Evolutionary conservation across 2,888 invertebrate species (phyloP).

Genomic region (Laothoe populi): DNA sequence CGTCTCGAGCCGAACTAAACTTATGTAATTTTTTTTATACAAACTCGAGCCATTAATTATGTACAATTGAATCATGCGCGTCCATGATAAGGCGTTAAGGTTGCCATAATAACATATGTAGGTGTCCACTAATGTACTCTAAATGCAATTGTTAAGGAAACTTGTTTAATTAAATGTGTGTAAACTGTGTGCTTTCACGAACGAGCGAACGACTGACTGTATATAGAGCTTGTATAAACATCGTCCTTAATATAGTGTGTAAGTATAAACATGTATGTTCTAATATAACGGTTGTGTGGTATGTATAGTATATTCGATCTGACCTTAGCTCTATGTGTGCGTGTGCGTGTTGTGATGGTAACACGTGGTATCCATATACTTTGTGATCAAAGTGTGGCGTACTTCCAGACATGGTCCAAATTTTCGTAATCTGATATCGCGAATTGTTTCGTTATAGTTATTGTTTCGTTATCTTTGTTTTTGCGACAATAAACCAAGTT

Average conservation of each 20-base stretch:
- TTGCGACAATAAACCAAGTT: background rate
- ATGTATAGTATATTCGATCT: slow-evolving; percentile 57
- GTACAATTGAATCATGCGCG: slow-evolving; percentile 64
- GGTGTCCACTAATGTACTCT: slow-evolving; percentile 43
- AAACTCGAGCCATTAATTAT: slow-evolving; percentile 57
- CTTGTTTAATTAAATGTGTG: slow-evolving; percentile 39
- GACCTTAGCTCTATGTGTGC: slow-evolving; percentile 47
- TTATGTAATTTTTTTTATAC: slow-evolving; percentile 33
- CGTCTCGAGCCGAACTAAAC: background rate
- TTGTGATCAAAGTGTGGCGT: slow-evolving; percentile 60
- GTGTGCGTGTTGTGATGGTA: slow-evolving; percentile 28
- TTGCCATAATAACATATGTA: slow-evolving; percentile 68
- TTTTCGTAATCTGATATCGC: slow-evolving; percentile 9
- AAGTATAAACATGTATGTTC: slow-evolving; percentile 36
- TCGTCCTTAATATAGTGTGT: slow-evolving; percentile 47
- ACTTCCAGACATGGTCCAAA: slow-evolving; percentile 38
- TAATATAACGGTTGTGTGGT: slow-evolving; percentile 65
- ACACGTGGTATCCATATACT: slow-evolving; percentile 56
- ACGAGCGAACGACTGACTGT: slow-evolving; percentile 65
- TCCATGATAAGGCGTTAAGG: slow-evolving; percentile 54
- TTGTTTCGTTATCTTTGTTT: slow-evolving; percentile 13
- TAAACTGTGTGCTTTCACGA: slow-evolving; percentile 38
- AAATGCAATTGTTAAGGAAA: slow-evolving; percentile 25
- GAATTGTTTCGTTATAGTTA: slow-evolving; percentile 8
- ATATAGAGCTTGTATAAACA: slow-evolving; percentile 62